phyloP scores from a whole-genome alignment of 2,888 invertebrate species.

The Encarsia formosa region DNA sequence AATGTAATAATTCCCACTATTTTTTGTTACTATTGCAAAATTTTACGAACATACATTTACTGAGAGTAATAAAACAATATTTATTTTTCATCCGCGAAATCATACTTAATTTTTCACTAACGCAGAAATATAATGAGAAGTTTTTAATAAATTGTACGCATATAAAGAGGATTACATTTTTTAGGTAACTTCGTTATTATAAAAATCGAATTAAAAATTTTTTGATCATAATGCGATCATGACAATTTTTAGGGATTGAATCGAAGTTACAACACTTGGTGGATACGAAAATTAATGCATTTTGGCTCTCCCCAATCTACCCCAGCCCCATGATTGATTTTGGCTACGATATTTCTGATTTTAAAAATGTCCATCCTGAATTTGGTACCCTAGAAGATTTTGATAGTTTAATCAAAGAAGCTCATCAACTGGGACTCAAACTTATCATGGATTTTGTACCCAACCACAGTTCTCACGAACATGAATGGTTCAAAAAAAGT shows the following conservation, averaged over 20 bases:
- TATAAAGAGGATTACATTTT: too few relatives aligned
- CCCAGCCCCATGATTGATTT: conserved; percentile 66
- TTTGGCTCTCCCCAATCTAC: conserved; percentile 70
- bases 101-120: too few relatives aligned
- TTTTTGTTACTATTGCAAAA: too few relatives aligned
- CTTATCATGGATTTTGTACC: conserved; percentile 66
- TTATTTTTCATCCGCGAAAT: too few relatives aligned
- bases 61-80: too few relatives aligned
- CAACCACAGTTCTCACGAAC: conserved; percentile 69
- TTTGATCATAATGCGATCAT: too few relatives aligned
- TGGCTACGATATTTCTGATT: conserved; percentile 75
- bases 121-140: too few relatives aligned
- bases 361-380: conserved; percentile 61
- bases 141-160: too few relatives aligned
- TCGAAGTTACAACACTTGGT: conserved; percentile 61
- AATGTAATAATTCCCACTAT: too few relatives aligned
- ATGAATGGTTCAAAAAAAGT: conserved; percentile 75
- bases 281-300: conserved; percentile 63
- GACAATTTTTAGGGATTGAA: conserved; percentile 59
- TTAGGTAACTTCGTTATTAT: too few relatives aligned
- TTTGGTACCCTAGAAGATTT: conserved; percentile 72
- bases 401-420: conserved; percentile 57
- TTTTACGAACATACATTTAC: too few relatives aligned
- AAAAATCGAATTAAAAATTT: too few relatives aligned
- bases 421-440: conserved; percentile 52